phyloP scores from a whole-genome alignment of 1,140 invertebrate genomes.

The Aradophagus sp. region DNA sequence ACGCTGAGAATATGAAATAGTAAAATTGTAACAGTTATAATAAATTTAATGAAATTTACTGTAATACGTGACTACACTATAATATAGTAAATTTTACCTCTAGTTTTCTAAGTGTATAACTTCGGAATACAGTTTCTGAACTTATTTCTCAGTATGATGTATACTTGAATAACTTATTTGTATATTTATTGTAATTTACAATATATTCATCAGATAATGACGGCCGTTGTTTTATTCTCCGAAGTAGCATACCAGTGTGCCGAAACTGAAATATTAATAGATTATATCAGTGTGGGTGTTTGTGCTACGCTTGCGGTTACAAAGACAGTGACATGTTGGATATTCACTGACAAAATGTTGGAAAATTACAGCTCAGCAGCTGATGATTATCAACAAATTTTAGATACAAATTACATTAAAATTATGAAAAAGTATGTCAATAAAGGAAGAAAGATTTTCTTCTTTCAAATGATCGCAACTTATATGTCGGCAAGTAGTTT shows the following conservation, averaged over 20 bases:
- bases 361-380: constrained; percentile 15
- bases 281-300: constrained; percentile 34
- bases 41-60: too few species aligned
- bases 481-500: constrained; percentile 25
- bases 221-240: constrained; percentile 6
- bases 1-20: too few species aligned
- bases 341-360: constrained; percentile 8
- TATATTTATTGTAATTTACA: background rate
- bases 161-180: background rate
- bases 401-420: constrained; percentile 1
- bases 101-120: background rate
- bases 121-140: background rate
- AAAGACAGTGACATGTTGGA: constrained; percentile 15
- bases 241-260: constrained; percentile 25
- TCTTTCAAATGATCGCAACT: constrained; percentile 25
- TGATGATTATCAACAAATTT: constrained; percentile 5
- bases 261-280: constrained; percentile 30
- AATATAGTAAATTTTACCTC: background rate
- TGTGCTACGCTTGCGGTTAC: constrained; percentile 16
- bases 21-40: too few species aligned
- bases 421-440: constrained; percentile 25
- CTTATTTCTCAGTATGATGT: background rate
- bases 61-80: too few species aligned
- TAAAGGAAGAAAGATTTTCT: constrained; percentile 16
- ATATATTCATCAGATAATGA: constrained; percentile 11